Evolutionary conservation across 2,113 vertebrate species (phyloP).

Genomic region (Tychaedon coryphoeus): DNA sequence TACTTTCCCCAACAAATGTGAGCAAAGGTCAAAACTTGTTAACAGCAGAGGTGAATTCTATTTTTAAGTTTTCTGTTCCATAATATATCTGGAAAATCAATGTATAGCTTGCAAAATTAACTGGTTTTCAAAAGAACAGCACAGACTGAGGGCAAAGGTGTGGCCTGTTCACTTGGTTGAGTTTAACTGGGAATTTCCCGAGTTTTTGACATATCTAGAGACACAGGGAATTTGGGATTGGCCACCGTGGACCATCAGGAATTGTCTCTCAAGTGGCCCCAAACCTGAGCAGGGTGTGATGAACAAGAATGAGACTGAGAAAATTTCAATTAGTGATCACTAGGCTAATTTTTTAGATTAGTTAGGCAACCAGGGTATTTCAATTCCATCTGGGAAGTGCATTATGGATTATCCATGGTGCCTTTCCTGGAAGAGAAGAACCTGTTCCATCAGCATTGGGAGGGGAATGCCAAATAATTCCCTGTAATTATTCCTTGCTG

Average conservation of each 20-base stretch:
- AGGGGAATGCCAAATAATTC: not conserved
- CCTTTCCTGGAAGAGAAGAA: not conserved
- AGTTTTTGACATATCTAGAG: not conserved
- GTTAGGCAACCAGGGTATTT: not conserved
- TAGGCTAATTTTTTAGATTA: not conserved
- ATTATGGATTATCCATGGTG: not conserved
- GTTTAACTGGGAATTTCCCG: not conserved
- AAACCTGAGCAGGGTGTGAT: not conserved
- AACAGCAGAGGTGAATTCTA: conserved; percentile 73
- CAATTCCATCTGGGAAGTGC: not conserved
- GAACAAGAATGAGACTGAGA: not conserved
- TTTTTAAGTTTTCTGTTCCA: conserved; percentile 66
- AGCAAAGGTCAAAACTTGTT: conserved; percentile 83
- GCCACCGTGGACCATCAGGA: not conserved
- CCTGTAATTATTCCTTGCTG: not conserved
- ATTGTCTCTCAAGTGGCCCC: not conserved
- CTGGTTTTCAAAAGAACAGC: not conserved
- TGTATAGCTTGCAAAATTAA: conserved; percentile 28
- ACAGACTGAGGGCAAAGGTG: not conserved
- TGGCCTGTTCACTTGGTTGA: not conserved
- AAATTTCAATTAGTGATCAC: not conserved
- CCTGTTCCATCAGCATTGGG: not conserved
- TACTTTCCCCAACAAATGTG: conserved; percentile 82
- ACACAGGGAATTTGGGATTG: not conserved
- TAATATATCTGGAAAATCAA: conserved; percentile 28